Conservation (phyloP, 2,113 vertebrate genomes). For the Megaceryle torquata region DNA sequence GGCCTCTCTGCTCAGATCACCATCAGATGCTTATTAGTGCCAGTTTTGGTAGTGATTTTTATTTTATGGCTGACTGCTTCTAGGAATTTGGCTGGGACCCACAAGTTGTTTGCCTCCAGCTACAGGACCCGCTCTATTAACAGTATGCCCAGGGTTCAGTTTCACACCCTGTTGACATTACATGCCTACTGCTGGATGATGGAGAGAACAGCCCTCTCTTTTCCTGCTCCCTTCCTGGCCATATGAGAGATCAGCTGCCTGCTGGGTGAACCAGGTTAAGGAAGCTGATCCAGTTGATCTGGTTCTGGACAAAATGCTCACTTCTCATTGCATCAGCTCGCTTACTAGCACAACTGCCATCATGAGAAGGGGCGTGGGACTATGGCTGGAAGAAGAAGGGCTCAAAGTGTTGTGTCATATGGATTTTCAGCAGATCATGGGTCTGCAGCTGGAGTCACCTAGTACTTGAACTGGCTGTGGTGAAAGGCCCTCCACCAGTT, state of each 20-base stretch:
- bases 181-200: background rate
- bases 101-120: background rate
- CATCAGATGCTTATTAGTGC: background rate
- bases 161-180: background rate
- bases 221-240: background rate
- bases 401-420: fast-evolving
- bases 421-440: background rate
- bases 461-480: background rate
- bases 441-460: background rate
- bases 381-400: background rate
- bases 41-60: background rate
- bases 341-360: background rate
- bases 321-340: background rate
- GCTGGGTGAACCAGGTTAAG: background rate
- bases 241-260: fast-evolving
- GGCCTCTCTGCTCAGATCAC: background rate
- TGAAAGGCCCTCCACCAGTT: background rate
- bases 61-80: background rate
- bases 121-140: background rate
- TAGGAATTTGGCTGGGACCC: background rate
- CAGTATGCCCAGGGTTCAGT: background rate
- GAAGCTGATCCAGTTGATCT: background rate
- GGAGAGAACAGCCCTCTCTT: background rate
- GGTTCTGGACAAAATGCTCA: background rate
- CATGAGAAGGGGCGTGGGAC: background rate